A percentile compares a stretch with the other conserved stretches of the same genome.
Conservation (phyloP, 2,797 vertebrate genomes). For the Triplophysa bombifrons region DNA sequence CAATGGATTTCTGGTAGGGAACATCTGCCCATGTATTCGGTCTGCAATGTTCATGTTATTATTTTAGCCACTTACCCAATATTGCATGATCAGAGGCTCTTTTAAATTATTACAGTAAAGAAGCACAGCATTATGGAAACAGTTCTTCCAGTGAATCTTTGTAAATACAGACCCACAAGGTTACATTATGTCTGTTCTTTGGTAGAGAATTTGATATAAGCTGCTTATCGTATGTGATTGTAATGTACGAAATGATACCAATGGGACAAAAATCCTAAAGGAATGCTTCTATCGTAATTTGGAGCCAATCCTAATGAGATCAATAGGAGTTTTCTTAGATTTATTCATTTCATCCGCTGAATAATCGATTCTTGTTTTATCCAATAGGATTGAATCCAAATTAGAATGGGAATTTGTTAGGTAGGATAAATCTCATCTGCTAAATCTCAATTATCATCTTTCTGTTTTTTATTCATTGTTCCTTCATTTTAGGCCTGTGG, state of each 20-base stretch:
- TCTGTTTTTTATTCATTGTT: background rate
- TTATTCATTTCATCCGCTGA: background rate
- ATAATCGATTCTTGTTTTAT: background rate
- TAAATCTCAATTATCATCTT: background rate
- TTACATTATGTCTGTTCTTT: slow-evolving; percentile 32
- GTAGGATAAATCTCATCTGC: too few species aligned
- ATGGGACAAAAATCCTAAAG: background rate
- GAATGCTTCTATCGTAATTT: background rate
- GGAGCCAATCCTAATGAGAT: background rate
- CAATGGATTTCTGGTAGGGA: slow-evolving; percentile 92
- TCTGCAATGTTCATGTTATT: slow-evolving; percentile 2
- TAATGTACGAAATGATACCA: too few species aligned
- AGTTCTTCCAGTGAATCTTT: slow-evolving; percentile 61
- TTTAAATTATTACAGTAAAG: slow-evolving; percentile 6
- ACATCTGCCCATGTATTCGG: background rate
- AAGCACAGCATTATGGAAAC: background rate
- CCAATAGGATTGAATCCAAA: background rate
- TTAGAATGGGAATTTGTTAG: background rate
- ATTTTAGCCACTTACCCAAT: background rate
- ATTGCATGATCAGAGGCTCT: slow-evolving; percentile 7
- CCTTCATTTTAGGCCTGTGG: slow-evolving; percentile 86
- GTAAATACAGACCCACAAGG: slow-evolving; percentile 50
- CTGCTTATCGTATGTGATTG: background rate
- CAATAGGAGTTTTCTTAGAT: background rate
- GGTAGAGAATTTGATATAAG: background rate